phyloP scores from a whole-genome alignment of 1,140 invertebrate species.

The Bombus difficillimus region DNA sequence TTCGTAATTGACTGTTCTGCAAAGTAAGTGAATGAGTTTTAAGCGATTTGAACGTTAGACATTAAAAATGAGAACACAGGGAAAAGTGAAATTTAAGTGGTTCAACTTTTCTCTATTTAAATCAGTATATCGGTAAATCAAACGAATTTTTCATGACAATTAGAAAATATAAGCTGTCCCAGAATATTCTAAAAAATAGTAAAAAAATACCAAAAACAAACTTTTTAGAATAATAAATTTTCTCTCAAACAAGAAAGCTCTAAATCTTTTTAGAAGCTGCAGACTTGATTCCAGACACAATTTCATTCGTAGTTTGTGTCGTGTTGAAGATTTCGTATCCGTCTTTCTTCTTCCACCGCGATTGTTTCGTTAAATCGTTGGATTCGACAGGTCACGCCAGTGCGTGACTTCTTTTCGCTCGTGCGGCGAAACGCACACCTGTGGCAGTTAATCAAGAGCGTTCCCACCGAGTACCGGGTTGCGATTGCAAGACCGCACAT shows the following conservation, averaged over 20 bases:
- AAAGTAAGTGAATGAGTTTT: not conserved
- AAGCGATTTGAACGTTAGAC: not conserved
- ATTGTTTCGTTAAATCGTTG: not conserved
- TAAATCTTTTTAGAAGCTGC: not conserved
- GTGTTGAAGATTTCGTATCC: not conserved
- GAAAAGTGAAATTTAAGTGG: not conserved
- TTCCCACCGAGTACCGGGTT: not conserved
- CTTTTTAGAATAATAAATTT: not conserved
- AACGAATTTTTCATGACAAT: not conserved
- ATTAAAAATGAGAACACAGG: not conserved
- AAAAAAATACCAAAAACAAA: too few species aligned
- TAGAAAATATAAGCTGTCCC: too few species aligned
- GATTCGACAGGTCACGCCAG: not conserved
- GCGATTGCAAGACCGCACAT: not conserved
- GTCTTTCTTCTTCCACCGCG: not conserved
- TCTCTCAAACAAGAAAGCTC: not conserved
- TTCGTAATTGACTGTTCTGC: not conserved
- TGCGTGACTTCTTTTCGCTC: not conserved
- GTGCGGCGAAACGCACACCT: constrained; percentile 1
- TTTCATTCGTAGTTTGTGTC: not conserved
- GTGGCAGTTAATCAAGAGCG: constrained; percentile 38
- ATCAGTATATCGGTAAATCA: not conserved
- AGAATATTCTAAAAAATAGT: too few species aligned
- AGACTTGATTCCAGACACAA: not conserved
- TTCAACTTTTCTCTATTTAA: not conserved